These are phyloP conservation scores for Lasioglossum villosulum DNA, from an alignment of 2,888 invertebrate species.

Conservation along the genomic window DNA sequence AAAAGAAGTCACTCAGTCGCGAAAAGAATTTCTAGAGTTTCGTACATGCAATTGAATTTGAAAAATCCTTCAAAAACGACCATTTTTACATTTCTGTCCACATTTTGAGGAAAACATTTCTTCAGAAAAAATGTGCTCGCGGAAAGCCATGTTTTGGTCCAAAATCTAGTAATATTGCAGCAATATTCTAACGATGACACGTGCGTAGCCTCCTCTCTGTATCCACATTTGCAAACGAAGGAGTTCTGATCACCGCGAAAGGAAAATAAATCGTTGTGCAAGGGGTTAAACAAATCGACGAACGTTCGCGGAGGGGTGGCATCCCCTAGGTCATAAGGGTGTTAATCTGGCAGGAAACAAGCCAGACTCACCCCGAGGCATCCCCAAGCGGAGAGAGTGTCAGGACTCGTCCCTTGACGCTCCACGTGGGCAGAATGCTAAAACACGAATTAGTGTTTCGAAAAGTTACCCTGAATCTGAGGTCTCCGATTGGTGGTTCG, in stretches of 20 bases:
- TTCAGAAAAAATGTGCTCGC: too few relatives aligned
- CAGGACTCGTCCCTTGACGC: neutral
- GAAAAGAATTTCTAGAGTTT: too few relatives aligned
- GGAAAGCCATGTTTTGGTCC: too few relatives aligned
- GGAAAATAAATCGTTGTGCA: neutral
- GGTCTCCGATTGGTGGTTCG: slow-evolving; percentile 74
- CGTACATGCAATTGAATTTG: too few relatives aligned
- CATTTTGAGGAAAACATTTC: too few relatives aligned
- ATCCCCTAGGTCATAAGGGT: neutral
- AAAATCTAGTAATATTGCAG: too few relatives aligned
- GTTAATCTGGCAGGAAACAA: neutral
- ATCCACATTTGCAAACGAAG: too few relatives aligned
- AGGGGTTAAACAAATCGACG: neutral
- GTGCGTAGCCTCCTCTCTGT: too few relatives aligned
- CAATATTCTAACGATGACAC: too few relatives aligned
- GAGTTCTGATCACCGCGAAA: neutral
- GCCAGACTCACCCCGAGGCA: neutral
- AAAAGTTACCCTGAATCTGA: slow-evolving; percentile 77
- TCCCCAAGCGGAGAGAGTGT: neutral
- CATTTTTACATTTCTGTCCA: too few relatives aligned
- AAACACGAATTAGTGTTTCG: neutral
- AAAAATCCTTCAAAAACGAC: too few relatives aligned
- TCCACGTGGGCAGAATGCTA: neutral
- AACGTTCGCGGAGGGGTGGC: neutral
- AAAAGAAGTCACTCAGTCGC: too few relatives aligned